phyloP scores from a whole-genome alignment of 1,140 invertebrate genomes.

The Hypothenemus hampei region DNA sequence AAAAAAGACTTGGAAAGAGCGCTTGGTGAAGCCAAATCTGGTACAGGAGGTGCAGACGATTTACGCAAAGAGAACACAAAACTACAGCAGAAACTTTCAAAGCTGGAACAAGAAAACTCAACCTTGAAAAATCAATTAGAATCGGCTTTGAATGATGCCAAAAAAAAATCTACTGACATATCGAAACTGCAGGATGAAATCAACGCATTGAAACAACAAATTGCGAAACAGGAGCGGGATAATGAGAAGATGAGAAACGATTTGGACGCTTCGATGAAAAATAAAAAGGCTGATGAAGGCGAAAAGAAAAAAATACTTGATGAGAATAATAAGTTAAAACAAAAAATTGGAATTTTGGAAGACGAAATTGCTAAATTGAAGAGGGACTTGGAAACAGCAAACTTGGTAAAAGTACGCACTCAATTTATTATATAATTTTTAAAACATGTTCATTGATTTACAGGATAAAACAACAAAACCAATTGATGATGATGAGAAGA shows the following conservation, averaged over 20 bases:
- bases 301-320: conserved; percentile 5
- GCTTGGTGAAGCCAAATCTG: conserved; percentile 8
- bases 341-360: conserved; percentile 23
- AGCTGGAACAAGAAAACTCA: conserved; percentile 22
- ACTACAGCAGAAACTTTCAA: conserved; percentile 18
- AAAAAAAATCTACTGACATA: conserved; percentile 13
- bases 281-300: conserved; percentile 5
- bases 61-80: conserved; percentile 14
- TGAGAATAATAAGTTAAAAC: conserved; percentile 21
- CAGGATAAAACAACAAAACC: not conserved
- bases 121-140: conserved; percentile 25
- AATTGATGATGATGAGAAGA: conserved; percentile 3
- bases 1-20: conserved; percentile 19
- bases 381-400: conserved; percentile 15
- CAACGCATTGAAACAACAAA: conserved; percentile 20
- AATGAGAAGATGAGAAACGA: conserved; percentile 18
- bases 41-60: not conserved
- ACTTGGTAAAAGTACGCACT: no score
- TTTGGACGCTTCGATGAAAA: conserved; percentile 15
- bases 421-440: no score
- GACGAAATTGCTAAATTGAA: conserved; percentile 20
- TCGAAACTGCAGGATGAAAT: conserved; percentile 17
- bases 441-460: no score
- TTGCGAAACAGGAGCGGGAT: conserved; percentile 20
- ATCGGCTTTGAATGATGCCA: conserved; percentile 19